Base-by-base conservation (phyloP, 2,113 vertebrate genomes). In the Opisthocomus hoazin region DNA sequence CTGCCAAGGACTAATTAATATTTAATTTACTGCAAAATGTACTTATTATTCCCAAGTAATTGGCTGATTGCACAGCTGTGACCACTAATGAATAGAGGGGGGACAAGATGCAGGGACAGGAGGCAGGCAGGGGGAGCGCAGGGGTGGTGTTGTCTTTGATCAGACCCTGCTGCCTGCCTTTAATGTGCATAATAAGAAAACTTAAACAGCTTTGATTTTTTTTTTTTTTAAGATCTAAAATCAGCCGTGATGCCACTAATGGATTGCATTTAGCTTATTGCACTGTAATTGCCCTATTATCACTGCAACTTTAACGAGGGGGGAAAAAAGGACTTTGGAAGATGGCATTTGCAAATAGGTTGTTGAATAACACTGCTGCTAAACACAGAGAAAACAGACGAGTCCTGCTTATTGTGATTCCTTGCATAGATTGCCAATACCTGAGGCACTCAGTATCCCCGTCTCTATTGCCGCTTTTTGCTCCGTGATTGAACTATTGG, bases 11-110 rank as follows among this genome's bases (percentile, higher is more conserved):
- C 96, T 98, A 98, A 98, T 98, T 98, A 98, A 98, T 98, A 98
- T 98, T 98, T 98, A 98, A 98, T 98, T 98, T 97, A 97, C 97
- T 98, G 96, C 97, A 97, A 98, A 98, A 97, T 96, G 97, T 97
- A 97, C 95, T 98, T 98, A 97, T 97, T 98, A 98, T 98, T 97
- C 96, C 87, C 94, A 97, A 97, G 97, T 97, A 97, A 97, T 97
- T 97, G 97, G 97, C 96, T 19, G 4, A 86, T 83, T 96, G 95
- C 97, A 97, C 97, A 98, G 98, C 97, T 98, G 97, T 95, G 98
- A 70, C 97, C 97, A 95, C 94, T 97, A 98, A 97, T 97, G 97
- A 98, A 97, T 89, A 94, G 91, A 94, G 84, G 93, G 86, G 93
- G 90, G 77, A 93, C 80, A 94, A 94, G 91, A 76, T 0, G 7